phyloP scores from a whole-genome alignment of 2,113 vertebrate species.

The Melanostigma gelatinosum region DNA sequence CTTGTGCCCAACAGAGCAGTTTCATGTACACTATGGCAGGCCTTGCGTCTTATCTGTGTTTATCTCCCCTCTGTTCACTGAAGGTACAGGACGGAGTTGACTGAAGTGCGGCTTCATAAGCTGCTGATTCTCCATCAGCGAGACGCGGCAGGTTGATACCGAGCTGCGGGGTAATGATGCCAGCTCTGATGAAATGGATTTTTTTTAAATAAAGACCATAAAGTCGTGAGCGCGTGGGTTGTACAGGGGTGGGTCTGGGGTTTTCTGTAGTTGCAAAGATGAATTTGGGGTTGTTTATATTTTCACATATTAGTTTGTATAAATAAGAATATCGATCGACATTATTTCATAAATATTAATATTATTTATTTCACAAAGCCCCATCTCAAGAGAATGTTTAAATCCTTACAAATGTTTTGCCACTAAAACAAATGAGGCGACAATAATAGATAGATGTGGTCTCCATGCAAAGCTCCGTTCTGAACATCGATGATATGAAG shows the following conservation, averaged over 20 bases:
- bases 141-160: not conserved
- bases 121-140: not conserved
- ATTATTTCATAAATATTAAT: not conserved
- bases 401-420: constrained; percentile 2
- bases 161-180: not conserved
- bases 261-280: not conserved
- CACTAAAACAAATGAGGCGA: not conserved
- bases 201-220: not conserved
- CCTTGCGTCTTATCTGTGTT: not conserved
- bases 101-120: not conserved
- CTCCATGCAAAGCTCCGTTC: not conserved
- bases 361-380: no score
- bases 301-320: not conserved
- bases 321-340: not conserved
- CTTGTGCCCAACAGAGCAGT: not conserved
- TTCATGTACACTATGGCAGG: not conserved
- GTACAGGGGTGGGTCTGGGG: not conserved
- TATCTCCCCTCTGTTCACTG: not conserved
- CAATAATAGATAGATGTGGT: not conserved
- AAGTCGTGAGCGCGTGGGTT: not conserved
- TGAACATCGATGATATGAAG: not conserved
- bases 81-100: not conserved
- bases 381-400: not conserved
- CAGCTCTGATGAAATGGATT: not conserved
- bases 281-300: not conserved